These are phyloP conservation scores for Eupithecia pulchellata DNA, from an alignment of 2,888 invertebrate genomes.

Conservation along the genomic window DNA sequence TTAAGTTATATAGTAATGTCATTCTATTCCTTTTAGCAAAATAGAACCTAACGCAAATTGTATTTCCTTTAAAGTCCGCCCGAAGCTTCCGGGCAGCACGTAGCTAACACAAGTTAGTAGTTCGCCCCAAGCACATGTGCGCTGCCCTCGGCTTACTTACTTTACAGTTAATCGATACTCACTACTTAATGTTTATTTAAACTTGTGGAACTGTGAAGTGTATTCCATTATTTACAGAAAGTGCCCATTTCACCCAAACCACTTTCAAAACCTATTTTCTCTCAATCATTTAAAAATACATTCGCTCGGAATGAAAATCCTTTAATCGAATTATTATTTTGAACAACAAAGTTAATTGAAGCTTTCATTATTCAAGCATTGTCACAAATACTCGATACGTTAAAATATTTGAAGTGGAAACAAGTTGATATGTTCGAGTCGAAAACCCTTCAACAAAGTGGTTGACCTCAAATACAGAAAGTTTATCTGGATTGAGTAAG, in stretches of 20 bases:
- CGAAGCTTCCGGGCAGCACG: constrained; percentile 6
- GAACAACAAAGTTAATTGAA: neutral
- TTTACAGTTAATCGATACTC: constrained; percentile 37
- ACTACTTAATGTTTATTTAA: constrained; percentile 25
- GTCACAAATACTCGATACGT: neutral
- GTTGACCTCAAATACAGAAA: neutral
- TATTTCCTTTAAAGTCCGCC: neutral
- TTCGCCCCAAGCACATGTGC: constrained; percentile 37
- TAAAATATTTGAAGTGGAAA: neutral
- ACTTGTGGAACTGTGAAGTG: constrained; percentile 10
- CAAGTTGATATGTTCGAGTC: neutral
- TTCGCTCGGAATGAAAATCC: neutral
- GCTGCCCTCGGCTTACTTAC: constrained; percentile 30
- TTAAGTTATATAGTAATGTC: neutral
- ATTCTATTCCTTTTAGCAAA: neutral
- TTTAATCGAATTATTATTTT: neutral
- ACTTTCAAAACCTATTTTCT: neutral
- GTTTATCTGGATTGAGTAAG: neutral
- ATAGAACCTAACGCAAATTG: neutral
- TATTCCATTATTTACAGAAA: neutral
- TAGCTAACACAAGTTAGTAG: constrained; percentile 22
- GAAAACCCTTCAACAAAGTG: neutral
- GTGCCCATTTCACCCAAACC: neutral
- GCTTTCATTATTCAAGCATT: neutral
- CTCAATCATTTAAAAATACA: neutral